A percentile compares a stretch with the other conserved stretches of the same genome.
These are phyloP conservation scores for Busseola fusca DNA, from an alignment of 2,888 invertebrate species.

Conservation along the genomic window DNA sequence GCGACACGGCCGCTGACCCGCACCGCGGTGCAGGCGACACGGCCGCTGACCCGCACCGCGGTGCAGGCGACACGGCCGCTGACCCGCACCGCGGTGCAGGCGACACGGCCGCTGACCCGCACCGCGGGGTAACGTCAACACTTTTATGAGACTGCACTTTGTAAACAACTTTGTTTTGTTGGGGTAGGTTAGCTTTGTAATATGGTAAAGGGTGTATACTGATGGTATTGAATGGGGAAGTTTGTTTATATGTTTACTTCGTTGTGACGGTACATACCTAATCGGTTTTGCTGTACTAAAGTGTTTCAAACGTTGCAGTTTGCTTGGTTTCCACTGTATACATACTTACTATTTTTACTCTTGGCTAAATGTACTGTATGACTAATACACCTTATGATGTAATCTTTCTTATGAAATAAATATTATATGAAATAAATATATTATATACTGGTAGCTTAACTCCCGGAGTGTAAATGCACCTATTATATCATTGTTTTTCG, in stretches of 20 bases:
- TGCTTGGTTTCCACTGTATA: not conserved
- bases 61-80: too few species aligned
- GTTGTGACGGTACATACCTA: not conserved
- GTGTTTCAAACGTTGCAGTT: not conserved
- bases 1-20: too few species aligned
- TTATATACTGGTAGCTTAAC: too few species aligned
- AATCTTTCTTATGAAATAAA: too few species aligned
- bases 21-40: too few species aligned
- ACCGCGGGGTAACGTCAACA: not conserved
- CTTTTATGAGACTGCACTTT: slow-evolving; percentile 9
- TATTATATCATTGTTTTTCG: not conserved
- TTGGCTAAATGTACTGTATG: too few species aligned
- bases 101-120: slow-evolving; percentile 18
- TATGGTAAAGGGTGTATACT: not conserved
- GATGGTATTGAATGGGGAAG: not conserved
- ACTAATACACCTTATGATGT: too few species aligned
- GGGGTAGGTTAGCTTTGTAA: not conserved
- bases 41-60: too few species aligned
- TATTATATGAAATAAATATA: too few species aligned
- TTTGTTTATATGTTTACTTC: not conserved
- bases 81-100: not conserved
- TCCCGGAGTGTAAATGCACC: not conserved
- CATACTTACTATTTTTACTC: too few species aligned
- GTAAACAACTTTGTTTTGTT: slow-evolving; percentile 2
- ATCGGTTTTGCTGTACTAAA: not conserved